Conservation (phyloP, 2,113 vertebrate species). For the Albula glossodonta region DNA sequence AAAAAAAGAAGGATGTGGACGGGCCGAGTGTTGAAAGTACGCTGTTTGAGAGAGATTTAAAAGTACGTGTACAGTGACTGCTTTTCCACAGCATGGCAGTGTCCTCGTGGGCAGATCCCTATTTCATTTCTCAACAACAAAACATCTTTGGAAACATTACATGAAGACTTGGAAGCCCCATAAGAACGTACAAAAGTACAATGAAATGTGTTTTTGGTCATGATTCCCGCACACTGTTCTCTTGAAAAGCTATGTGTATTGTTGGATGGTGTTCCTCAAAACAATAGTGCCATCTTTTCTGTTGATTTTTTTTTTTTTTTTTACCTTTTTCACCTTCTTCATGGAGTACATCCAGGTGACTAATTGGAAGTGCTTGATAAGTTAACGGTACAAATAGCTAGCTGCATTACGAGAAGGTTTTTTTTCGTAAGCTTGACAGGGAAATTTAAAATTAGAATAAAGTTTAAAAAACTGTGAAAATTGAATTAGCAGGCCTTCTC, state of each 20-base stretch:
- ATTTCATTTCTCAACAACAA: constrained; percentile 9
- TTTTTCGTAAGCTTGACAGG: constrained; percentile 47
- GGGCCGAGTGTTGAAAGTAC: not conserved
- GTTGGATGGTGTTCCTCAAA: constrained; percentile 63
- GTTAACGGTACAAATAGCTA: constrained; percentile 63
- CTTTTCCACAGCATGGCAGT: constrained; percentile 11
- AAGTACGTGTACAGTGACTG: constrained; percentile 19
- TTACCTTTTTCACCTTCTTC: constrained; percentile 54
- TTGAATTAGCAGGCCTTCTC: constrained; percentile 50
- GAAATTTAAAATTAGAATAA: constrained; percentile 36
- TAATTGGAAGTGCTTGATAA: constrained; percentile 56
- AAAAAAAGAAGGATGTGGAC: no score
- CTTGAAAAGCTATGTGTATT: constrained; percentile 48
- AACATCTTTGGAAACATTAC: constrained; percentile 25
- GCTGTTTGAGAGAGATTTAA: not conserved
- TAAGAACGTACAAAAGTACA: constrained; percentile 31
- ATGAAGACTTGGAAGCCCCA: constrained; percentile 35
- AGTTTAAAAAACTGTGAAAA: constrained; percentile 42
- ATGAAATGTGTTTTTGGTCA: constrained; percentile 30
- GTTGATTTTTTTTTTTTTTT: constrained; percentile 34
- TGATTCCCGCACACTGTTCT: constrained; percentile 37
- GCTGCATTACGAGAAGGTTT: constrained; percentile 58
- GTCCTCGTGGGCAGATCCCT: not conserved
- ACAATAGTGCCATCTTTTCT: constrained; percentile 70
- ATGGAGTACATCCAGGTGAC: constrained; percentile 57